Evolutionary conservation across 2,797 vertebrate genomes (phyloP), one percentile per base, ranked within the genome.

Genomic region (Gallinago solitaria): DNA sequence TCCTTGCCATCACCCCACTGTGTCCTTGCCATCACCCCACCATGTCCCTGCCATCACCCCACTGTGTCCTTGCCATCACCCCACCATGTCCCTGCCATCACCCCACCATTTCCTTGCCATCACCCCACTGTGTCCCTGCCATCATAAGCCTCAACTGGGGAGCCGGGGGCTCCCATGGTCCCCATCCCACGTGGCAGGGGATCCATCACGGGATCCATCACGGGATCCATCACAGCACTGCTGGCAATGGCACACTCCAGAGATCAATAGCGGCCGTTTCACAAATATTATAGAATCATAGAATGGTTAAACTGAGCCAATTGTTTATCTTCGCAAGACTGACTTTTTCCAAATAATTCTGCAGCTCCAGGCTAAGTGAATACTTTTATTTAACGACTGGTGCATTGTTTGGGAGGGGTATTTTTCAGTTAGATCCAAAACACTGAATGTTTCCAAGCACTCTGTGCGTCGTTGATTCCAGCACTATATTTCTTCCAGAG

Each of bases 281-380:
- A 94, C 87, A 86, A 96, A 93, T 89, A 90, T 71, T 69, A 41
- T 41, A 41, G 41, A 41, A 41, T 41, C 41, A 41, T 8, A 84
- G 83, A 91, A 60, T n/a, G 50, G 77, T 69, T 82, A 87, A 95
- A 94, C 65, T 63, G 82, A 83, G 75, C 79, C 81, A 91, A 71
- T 15, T 91, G 95, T 95, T 96, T 96, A 71, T 95, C 93, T 97
- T 84, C 17, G 19, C 35, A 78, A 71, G 92, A 93, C n/a, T 69
- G 77, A 84, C 33, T 93, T 94, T 94, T 92, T 23, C 92, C 95
- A 96, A 81, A 60, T 76, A 75, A 92, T 84, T 96, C 93, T 92
- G 86, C 96, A 75, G 92, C 94, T 96, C 83, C 86, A 83, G 86
- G 78, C 93, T 92, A 82, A 96, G 75, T 24, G 60, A 87, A 54